A percentile compares a stretch with the other conserved stretches of the same genome.
Evolutionary conservation across 1,140 invertebrate genomes (phyloP).

Genomic region (Camponotus vicinus): DNA sequence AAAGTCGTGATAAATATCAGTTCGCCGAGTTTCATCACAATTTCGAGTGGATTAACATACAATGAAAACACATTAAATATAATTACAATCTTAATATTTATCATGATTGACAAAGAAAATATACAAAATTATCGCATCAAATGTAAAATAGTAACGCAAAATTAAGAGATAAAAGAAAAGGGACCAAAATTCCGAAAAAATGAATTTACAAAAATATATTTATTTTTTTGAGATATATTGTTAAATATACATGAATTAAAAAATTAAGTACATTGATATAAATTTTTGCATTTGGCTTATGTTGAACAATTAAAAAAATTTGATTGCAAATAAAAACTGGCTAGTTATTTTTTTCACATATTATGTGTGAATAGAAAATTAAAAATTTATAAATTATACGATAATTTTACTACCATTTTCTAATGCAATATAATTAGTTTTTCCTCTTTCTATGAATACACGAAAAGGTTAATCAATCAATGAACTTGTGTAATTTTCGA

Average conservation of each 20-base stretch:
- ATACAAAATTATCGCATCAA: not conserved
- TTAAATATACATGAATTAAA: not conserved
- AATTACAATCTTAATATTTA: not conserved
- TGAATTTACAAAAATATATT: not conserved
- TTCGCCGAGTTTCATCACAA: not conserved
- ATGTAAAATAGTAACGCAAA: not conserved
- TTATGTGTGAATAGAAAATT: not conserved
- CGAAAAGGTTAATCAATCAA: not conserved
- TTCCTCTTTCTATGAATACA: too few species aligned
- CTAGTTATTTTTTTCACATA: not conserved
- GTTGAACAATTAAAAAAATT: not conserved
- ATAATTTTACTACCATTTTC: not conserved
- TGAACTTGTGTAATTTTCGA: not conserved
- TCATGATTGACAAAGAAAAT: not conserved
- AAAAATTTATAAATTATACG: not conserved
- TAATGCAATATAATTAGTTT: not conserved
- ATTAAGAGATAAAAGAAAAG: not conserved
- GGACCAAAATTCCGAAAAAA: not conserved
- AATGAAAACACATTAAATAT: not conserved
- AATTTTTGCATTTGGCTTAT: not conserved
- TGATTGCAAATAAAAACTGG: not conserved
- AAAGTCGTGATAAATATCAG: constrained; percentile 37
- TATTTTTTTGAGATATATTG: not conserved
- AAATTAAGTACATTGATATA: not conserved
- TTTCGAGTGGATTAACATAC: constrained; percentile 2